Base-by-base conservation (phyloP, 2,888 invertebrate species). In the Alviniconcha strummeri region DNA sequence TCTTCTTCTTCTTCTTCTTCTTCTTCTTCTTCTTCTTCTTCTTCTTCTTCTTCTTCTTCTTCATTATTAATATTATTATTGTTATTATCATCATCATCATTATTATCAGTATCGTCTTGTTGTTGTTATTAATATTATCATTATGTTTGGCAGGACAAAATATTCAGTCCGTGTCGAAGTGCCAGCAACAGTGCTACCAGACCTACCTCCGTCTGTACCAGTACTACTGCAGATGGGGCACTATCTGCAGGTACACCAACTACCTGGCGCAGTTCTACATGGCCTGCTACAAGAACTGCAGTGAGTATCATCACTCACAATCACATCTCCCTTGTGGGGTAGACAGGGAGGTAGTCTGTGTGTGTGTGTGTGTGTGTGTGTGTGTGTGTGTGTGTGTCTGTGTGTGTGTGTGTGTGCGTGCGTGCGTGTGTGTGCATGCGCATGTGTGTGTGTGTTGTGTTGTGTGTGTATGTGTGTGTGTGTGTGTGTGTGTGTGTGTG, bases 191-290 rank as follows among this genome's bases (percentile, higher is more conserved):
- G 77, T 77, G 77, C 57, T 77, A 77, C 77, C 36, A 57, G 56
- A 55, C 55, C 56, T 77, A 77, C 77, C 55, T n/a, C 56, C 56
- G n/a, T 11, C 55, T 56, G 56, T 77, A 77, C 77, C 36, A 77
- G 54, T 77, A 77, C 77, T 77, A 77, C 57, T 77, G 77, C n/a
- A 56, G 19, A 54, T 77, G 77, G 77, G 77, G 77, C 15, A 77
- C n/a, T 13, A 56, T 77, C 1, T 77, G 77, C 56, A 55, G 1
- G 7, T n/a, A 56, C 55, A 77, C 77, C 55, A 13, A 7, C 77
- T 77, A 77, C 77, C 57, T 77, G 71, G 71, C 71, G 17, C 71
- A 71, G 71, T 71, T 71, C 71, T 71, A 71, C n/a, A 71, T 71
- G 71, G 7, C n/a, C n/a, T 71, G 71, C 19, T 71, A 71, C 71